Evolutionary conservation across 2,797 vertebrate species (phyloP).

Genomic region (Hozukius guyotensis): DNA sequence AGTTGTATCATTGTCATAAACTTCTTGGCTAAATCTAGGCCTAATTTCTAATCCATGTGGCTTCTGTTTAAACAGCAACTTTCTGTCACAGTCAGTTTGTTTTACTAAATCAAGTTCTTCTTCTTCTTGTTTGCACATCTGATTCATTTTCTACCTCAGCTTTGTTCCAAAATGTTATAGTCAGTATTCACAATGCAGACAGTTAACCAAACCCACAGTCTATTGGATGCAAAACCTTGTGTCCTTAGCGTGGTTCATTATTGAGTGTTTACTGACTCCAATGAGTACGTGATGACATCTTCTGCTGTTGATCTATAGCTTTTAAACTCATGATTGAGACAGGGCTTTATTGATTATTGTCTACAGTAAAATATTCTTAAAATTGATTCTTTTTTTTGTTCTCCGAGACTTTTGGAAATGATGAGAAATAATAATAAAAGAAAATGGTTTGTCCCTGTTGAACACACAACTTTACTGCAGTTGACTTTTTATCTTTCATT

Average conservation of each 20-base stretch:
- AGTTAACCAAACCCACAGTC: neutral
- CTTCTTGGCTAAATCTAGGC: neutral
- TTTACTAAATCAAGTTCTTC: neutral
- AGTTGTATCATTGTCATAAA: neutral
- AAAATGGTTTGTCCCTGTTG: neutral
- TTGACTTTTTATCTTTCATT: neutral
- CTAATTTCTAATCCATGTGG: neutral
- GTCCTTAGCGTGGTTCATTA: neutral
- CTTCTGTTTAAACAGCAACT: neutral
- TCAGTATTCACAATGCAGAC: neutral
- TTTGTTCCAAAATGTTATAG: neutral
- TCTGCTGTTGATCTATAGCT: neutral
- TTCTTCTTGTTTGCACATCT: constrained; percentile 10
- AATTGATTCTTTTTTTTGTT: neutral
- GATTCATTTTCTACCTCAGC: neutral
- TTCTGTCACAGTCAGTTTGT: constrained; percentile 17
- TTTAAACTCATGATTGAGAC: neutral
- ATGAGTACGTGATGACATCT: neutral
- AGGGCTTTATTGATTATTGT: neutral
- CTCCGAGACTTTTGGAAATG: neutral
- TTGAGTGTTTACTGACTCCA: neutral
- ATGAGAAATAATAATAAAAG: neutral
- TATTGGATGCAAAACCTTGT: neutral
- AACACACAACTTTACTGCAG: neutral
- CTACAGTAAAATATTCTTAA: neutral